Percentiles rank a stretch among this genome's conserved stretches.
Evolutionary conservation across 2,797 vertebrate species (phyloP).

Genomic region (Enteromius fasciolatus): DNA sequence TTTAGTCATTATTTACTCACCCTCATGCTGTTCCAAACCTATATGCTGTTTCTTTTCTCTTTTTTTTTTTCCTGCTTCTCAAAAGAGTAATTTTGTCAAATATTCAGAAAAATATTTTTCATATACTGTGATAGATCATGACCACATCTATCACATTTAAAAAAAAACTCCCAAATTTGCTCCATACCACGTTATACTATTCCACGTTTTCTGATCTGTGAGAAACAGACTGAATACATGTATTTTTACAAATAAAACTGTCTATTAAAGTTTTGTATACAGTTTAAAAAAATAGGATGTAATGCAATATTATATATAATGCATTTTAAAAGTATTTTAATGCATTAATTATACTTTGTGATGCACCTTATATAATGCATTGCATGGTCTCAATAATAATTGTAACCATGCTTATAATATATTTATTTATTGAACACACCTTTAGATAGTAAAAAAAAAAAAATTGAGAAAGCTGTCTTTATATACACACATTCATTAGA

Average conservation of each 20-base stretch:
- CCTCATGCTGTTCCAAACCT: conserved; percentile 17
- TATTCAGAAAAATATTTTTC: neutral
- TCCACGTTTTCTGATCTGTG: neutral
- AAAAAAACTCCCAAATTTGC: neutral
- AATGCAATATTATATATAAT: neutral
- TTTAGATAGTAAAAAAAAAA: neutral
- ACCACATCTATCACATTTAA: neutral
- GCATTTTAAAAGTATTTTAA: neutral
- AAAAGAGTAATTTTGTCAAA: neutral
- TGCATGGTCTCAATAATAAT: neutral
- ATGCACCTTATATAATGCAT: neutral
- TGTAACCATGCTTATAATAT: neutral
- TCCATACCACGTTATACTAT: neutral
- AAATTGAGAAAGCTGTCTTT: too few species aligned
- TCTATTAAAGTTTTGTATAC: neutral
- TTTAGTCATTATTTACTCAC: conserved; percentile 9
- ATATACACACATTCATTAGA: too few species aligned
- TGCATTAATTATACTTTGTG: neutral
- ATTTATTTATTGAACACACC: neutral
- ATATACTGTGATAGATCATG: neutral
- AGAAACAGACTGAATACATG: neutral
- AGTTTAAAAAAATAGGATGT: neutral
- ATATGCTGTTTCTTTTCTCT: neutral
- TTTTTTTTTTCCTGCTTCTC: neutral
- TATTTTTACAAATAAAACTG: neutral